Evolutionary conservation across 2,888 invertebrate genomes (phyloP), one percentile per base, ranked within the genome.

Genomic region (Rhingia rostrata): DNA sequence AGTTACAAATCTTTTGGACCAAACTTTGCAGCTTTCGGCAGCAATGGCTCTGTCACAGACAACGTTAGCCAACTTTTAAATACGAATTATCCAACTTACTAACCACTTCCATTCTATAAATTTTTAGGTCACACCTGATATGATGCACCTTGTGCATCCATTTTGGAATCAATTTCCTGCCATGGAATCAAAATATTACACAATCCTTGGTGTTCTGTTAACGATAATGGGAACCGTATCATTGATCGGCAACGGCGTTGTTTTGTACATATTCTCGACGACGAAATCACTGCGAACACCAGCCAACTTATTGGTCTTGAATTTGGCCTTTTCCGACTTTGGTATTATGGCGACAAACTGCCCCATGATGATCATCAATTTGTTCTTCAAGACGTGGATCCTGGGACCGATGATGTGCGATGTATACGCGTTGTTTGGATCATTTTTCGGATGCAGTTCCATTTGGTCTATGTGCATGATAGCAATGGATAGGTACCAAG

Each of bases 401-500:
- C 88, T 91, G 66, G 91, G 91, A 2, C 95, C 97, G 51, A 92
- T 97, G 69, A 95, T 96, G 92, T 98, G 98, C 91, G 95, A 97
- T 91, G 89, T 98, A 3, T 98, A 98, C 91, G 97, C 94, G 49
- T 94, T 97, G 92, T 93, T 94, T 67, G 98, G 98, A 41, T 98
- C 97, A 47, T 93, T 97, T 75, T 97, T 96, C 89, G 98, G 98
- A 81, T 96, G 97, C 90, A 94, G 94, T 88, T 98, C 97, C 79
- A 98, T 98, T 89, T 97, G 97, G 96, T 95, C 97, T 37, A 97
- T 98, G 96, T 95, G 96, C 12, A 95, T 96, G 94, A 97, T 98
- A 88, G 96, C 98, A 74, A 94, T 97, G 89, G 98, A 98, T 91
- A 94, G 98, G 87, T 98, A 98, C 93, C 97, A 97, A 90, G 98